phyloP scores from a whole-genome alignment of 2,113 vertebrate species.

The Tychaedon coryphoeus region DNA sequence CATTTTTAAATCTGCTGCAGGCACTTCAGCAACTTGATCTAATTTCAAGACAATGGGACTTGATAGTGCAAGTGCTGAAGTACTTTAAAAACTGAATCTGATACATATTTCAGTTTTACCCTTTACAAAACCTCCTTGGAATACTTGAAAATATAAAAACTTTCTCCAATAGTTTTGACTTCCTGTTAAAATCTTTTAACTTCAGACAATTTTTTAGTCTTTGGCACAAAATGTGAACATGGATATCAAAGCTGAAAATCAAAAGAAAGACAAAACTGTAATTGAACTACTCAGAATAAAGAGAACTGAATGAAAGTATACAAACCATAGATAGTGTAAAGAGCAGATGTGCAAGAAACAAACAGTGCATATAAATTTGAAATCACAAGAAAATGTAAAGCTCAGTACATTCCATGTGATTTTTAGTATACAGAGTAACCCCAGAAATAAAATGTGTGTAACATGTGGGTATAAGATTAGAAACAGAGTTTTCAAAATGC shows the following conservation, averaged over 20 bases:
- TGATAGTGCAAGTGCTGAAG: neutral
- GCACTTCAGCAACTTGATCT: neutral
- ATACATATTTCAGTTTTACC: neutral
- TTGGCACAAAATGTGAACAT: neutral
- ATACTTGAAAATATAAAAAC: neutral
- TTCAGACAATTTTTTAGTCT: neutral
- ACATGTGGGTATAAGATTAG: neutral
- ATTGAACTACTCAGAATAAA: neutral
- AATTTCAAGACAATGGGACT: constrained; percentile 18
- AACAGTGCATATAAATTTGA: neutral
- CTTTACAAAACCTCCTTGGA: neutral
- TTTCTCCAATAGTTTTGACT: neutral
- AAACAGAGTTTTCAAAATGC: neutral
- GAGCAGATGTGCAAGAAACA: neutral
- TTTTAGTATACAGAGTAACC: neutral
- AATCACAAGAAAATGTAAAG: neutral
- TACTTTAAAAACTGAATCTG: neutral
- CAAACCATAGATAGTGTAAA: neutral
- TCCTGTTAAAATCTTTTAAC: neutral
- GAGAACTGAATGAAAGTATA: neutral
- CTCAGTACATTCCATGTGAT: neutral
- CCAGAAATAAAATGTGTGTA: neutral
- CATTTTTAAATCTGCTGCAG: neutral
- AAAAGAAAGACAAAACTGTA: neutral
- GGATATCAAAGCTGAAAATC: neutral